phyloP scores from a whole-genome alignment of 2,797 vertebrate genomes.

The Natrix natrix region DNA sequence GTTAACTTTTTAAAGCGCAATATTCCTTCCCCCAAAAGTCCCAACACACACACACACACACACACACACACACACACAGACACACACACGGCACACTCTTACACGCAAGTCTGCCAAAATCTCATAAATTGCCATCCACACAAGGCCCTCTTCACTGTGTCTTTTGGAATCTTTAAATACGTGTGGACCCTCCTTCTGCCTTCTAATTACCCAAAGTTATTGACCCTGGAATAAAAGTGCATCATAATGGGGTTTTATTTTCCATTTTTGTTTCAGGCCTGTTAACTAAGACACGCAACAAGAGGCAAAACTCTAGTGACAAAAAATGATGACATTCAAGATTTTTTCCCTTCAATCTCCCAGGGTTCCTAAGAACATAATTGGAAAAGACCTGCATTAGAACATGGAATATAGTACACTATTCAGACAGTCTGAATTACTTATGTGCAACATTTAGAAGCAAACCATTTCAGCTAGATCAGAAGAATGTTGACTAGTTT shows the following conservation, averaged over 20 bases:
- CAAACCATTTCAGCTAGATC: neutral
- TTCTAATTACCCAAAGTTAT: neutral
- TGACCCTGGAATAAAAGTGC: neutral
- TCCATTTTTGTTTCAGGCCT: neutral
- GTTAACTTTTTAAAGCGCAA: neutral
- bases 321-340: neutral
- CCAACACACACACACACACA: neutral
- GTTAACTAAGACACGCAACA: neutral
- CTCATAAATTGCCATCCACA: neutral
- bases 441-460: neutral
- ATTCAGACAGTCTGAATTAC: neutral
- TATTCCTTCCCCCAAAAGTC: neutral
- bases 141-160: neutral
- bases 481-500: neutral
- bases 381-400: neutral
- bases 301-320: neutral
- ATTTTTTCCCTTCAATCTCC: neutral
- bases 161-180: neutral
- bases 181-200: neutral
- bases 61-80: neutral
- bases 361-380: neutral
- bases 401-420: neutral
- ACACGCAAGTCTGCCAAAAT: neutral
- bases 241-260: neutral
- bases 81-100: neutral